A percentile compares a stretch with the other conserved stretches of the same genome.
Conservation (phyloP, 2,888 invertebrate genomes). For the Thymelicus lineola region DNA sequence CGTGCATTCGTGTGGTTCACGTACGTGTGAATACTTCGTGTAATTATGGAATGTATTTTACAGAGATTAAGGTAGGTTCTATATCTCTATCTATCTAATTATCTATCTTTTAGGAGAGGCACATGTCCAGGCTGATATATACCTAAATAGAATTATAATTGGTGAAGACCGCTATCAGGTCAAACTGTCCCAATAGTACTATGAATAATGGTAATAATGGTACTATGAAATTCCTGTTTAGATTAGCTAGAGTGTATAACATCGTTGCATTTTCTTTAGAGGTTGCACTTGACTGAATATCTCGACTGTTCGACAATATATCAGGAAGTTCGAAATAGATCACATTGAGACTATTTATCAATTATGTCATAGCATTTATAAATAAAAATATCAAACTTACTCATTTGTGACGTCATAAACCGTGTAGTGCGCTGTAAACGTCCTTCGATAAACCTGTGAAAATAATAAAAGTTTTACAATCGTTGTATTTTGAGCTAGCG, state of each 20-base stretch:
- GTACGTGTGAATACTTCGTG: no score
- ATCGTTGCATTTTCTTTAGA: constrained; percentile 25
- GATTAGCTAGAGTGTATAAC: not conserved
- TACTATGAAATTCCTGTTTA: no score
- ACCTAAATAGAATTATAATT: no score
- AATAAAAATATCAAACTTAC: constrained; percentile 83
- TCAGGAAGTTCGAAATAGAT: not conserved
- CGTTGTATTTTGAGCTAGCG: constrained; percentile 41
- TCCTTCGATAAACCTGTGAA: constrained; percentile 93
- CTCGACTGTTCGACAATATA: constrained; percentile 14
- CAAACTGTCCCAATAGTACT: no score
- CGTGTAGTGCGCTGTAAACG: constrained; percentile 95
- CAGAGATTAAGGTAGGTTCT: no score
- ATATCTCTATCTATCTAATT: no score
- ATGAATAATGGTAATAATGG: no score
- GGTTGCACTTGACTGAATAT: constrained; percentile 5
- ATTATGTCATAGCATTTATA: not conserved
- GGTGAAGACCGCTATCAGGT: no score
- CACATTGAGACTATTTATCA: not conserved
- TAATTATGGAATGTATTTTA: no score
- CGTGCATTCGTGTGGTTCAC: no score
- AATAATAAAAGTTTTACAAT: constrained; percentile 56
- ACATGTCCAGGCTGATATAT: no score
- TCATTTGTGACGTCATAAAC: constrained; percentile 96
- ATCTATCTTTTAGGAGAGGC: no score